These are phyloP conservation scores for Trematomus bernacchii DNA, from an alignment of 2,797 vertebrate genomes.

Conservation along the genomic window DNA sequence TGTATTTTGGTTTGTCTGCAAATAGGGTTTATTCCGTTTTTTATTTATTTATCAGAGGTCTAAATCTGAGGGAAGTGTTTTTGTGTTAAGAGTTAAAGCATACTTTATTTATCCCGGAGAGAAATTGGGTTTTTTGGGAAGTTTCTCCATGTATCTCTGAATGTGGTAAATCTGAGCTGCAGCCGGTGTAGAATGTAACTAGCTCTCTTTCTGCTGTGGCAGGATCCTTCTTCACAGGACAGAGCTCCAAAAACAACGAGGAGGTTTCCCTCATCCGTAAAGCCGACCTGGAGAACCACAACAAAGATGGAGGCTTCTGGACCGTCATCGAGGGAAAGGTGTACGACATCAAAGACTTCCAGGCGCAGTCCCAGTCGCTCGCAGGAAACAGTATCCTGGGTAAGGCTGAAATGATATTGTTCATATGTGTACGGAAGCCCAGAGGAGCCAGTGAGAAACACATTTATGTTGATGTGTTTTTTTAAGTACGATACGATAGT, in stretches of 20 bases:
- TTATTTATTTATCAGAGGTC: no score
- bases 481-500: no score
- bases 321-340: constrained; percentile 97
- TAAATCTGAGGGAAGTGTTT: no score
- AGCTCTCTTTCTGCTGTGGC: constrained; percentile 46
- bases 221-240: constrained; percentile 96
- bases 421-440: no score
- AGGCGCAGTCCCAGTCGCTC: constrained; percentile 96
- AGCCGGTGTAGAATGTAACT: constrained; percentile 33
- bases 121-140: no score
- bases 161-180: neutral
- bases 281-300: constrained; percentile 98
- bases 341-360: constrained; percentile 99
- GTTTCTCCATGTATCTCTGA: no score
- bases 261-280: constrained; percentile 98
- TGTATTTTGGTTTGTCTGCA: no score
- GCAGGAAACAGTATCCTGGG: constrained; percentile 95
- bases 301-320: constrained; percentile 99
- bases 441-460: no score
- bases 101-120: no score
- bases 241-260: constrained; percentile 95
- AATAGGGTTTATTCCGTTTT: no score
- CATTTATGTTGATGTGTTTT: no score
- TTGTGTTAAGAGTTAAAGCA: no score
- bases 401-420: constrained; percentile 64